phyloP scores from a whole-genome alignment of 2,888 invertebrate genomes.

The Mactromeris polynyma region DNA sequence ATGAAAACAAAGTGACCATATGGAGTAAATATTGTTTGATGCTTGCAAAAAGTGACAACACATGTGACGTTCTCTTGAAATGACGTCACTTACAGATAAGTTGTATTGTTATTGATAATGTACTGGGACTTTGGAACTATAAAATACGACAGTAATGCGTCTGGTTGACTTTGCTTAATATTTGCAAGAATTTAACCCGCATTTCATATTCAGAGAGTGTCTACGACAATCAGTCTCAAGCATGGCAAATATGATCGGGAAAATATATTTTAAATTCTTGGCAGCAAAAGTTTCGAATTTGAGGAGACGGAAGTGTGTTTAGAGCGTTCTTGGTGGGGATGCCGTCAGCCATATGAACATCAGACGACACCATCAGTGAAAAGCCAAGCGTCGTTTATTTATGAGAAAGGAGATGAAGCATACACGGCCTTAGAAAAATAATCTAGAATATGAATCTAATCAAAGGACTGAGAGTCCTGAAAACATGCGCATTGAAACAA shows the following conservation, averaged over 20 bases:
- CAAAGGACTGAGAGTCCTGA: too few species aligned
- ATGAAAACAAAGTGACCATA: too few species aligned
- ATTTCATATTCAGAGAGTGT: conserved; percentile 96
- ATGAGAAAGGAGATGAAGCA: conserved; percentile 35
- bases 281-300: conserved; percentile 96
- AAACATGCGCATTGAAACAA: too few species aligned
- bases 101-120: too few species aligned
- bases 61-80: too few species aligned
- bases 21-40: too few species aligned
- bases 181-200: too few species aligned
- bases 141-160: too few species aligned
- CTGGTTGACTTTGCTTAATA: too few species aligned
- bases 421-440: conserved; percentile 4
- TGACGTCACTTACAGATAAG: too few species aligned
- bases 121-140: too few species aligned
- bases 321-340: conserved; percentile 93
- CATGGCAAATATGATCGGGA: conserved; percentile 91
- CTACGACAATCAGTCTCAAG: conserved; percentile 95
- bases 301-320: conserved; percentile 93
- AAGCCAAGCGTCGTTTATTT: conserved; percentile 56
- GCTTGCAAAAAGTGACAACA: too few species aligned
- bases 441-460: neutral
- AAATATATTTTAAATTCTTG: conserved; percentile 98
- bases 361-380: conserved; percentile 73
- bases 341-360: conserved; percentile 89